A percentile compares a stretch with the other conserved stretches of the same genome.
These are phyloP conservation scores for Elysia crispata DNA, from an alignment of 2,888 invertebrate genomes.

Conservation along the genomic window DNA sequence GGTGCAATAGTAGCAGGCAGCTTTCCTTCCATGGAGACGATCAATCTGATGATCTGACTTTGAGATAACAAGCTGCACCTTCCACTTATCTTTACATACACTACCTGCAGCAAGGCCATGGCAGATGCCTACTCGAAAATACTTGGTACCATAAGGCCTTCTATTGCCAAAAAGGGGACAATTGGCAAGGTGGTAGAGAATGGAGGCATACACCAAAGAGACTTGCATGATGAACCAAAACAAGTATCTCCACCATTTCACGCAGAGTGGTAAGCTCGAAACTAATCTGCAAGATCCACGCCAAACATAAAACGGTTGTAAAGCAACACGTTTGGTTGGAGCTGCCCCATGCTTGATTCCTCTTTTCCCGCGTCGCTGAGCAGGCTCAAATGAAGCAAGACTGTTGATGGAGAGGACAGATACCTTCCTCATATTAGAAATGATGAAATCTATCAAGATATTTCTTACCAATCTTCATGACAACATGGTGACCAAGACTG, in stretches of 20 bases:
- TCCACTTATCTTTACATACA: constrained; percentile 14
- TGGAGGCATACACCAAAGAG: constrained; percentile 38
- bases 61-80: background rate
- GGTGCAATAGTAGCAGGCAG: constrained; percentile 22
- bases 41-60: constrained; percentile 18
- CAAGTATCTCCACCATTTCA: constrained; percentile 44
- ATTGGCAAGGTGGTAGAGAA: constrained; percentile 30
- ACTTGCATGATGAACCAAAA: constrained; percentile 40
- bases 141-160: background rate
- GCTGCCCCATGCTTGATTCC: background rate
- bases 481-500: constrained; percentile 39
- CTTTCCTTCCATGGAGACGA: constrained; percentile 20
- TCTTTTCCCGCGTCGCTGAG: constrained; percentile 25
- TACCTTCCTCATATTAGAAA: constrained; percentile 36
- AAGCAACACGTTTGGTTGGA: constrained; percentile 5
- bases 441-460: constrained; percentile 30
- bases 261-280: constrained; percentile 40
- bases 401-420: constrained; percentile 42
- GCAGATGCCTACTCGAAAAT: constrained; percentile 17
- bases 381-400: background rate
- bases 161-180: background rate
- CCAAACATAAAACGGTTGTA: constrained; percentile 43
- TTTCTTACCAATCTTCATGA: constrained; percentile 23
- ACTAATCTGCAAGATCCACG: constrained; percentile 39
- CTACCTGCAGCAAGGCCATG: constrained; percentile 13